A percentile compares a stretch with the other conserved stretches of the same genome.
Evolutionary conservation across 1,140 invertebrate genomes (phyloP).

Genomic region (Drosophila insularis): DNA sequence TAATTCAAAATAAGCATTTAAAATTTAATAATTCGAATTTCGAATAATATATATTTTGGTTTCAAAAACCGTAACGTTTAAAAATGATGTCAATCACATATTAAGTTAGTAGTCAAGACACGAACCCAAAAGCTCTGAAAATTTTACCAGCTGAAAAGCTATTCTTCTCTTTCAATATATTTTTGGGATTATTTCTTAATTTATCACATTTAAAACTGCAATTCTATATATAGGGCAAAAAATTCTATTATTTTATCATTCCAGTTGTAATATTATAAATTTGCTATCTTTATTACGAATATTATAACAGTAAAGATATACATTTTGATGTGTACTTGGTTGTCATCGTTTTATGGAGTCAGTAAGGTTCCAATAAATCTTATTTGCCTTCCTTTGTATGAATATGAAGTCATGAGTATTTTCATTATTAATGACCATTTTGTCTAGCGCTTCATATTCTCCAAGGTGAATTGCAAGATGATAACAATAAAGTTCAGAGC

Average conservation of each 20-base stretch:
- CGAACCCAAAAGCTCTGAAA: not conserved
- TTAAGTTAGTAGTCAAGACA: not conserved
- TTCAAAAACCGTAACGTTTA: not conserved
- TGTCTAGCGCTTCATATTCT: constrained; percentile 44
- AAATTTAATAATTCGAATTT: too few relatives aligned
- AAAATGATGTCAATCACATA: not conserved
- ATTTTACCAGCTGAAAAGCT: not conserved
- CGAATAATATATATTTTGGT: too few relatives aligned
- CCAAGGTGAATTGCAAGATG: constrained; percentile 66
- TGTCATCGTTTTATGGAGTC: not conserved
- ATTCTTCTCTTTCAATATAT: too few relatives aligned
- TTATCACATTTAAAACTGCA: too few relatives aligned
- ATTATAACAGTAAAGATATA: not conserved
- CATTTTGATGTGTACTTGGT: not conserved
- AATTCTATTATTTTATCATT: too few relatives aligned
- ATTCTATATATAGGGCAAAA: too few relatives aligned
- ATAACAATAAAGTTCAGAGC: constrained; percentile 71
- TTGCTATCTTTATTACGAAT: not conserved
- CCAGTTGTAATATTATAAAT: not conserved
- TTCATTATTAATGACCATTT: not conserved
- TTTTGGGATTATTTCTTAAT: too few relatives aligned
- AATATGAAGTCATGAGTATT: not conserved
- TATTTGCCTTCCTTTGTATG: too few relatives aligned
- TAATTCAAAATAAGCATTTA: too few relatives aligned
- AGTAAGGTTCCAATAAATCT: not conserved